phyloP scores from a whole-genome alignment of 2,797 vertebrate genomes.

The Peromyscus nudipes region DNA sequence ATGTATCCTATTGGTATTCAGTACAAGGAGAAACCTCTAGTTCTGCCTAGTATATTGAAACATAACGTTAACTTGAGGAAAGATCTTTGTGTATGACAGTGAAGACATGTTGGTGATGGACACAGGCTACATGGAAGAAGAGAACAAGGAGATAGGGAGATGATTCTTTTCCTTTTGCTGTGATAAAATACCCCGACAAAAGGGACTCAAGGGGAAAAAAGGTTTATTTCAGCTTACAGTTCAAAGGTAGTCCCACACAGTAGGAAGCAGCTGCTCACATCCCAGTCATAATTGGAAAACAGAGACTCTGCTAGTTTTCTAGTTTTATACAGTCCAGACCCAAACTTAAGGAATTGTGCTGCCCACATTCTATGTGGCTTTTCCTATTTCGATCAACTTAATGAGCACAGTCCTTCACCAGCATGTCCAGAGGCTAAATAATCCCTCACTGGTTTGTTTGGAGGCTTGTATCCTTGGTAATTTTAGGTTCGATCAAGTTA shows the following conservation, averaged over 20 bases:
- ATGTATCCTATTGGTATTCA: not conserved
- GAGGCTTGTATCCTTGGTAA: not conserved
- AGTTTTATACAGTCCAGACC: not conserved
- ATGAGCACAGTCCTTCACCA: not conserved
- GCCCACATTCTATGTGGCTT: not conserved
- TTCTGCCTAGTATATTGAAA: not conserved
- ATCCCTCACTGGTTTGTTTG: not conserved
- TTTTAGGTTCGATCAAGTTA: not conserved
- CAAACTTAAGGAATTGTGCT: not conserved
- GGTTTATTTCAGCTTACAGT: not conserved
- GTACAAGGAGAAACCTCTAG: not conserved
- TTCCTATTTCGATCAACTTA: not conserved
- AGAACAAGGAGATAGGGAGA: too few species aligned
- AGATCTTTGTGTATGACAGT: not conserved
- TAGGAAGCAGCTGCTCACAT: too few species aligned
- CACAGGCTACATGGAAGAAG: not conserved
- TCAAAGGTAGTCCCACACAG: not conserved
- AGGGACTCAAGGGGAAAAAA: too few species aligned
- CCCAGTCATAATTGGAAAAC: not conserved
- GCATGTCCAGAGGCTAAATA: not conserved
- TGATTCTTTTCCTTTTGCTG: not conserved
- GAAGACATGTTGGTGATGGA: not conserved
- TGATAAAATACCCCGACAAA: not conserved
- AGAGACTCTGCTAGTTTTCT: not conserved
- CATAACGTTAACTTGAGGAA: not conserved